These are phyloP conservation scores for Trachymyrmex cornetzi DNA, from an alignment of 1,140 invertebrate genomes.

Conservation along the genomic window DNA sequence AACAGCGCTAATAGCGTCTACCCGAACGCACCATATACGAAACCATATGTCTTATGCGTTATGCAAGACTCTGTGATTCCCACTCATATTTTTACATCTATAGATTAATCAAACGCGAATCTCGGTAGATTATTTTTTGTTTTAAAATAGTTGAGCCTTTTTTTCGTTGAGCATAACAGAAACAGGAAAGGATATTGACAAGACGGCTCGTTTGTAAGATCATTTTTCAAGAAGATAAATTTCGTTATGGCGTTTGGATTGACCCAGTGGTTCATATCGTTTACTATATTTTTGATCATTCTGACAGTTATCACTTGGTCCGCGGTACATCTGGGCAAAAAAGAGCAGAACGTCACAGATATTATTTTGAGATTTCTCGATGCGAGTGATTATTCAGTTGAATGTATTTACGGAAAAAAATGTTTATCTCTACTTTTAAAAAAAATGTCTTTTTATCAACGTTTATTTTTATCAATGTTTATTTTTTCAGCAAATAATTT, in stretches of 20 bases:
- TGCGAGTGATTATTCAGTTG: background rate
- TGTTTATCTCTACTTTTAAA: background rate
- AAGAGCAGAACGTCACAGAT: conserved; percentile 82
- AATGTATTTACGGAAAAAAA: conserved; percentile 12
- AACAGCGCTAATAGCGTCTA: no score
- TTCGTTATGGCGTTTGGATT: conserved; percentile 46
- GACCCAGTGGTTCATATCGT: conserved; percentile 59
- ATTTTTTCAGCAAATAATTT: background rate
- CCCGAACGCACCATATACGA: no score
- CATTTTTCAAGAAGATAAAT: background rate
- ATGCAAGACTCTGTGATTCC: no score
- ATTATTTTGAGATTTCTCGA: background rate
- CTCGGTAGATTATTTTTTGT: conserved; percentile 16
- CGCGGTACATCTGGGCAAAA: conserved; percentile 56
- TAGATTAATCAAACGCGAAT: background rate
- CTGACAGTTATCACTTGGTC: conserved; percentile 36
- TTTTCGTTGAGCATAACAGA: background rate
- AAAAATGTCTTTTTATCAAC: background rate
- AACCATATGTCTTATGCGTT: no score
- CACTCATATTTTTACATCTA: no score
- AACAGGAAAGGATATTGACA: background rate
- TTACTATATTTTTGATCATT: conserved; percentile 43
- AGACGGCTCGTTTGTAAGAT: background rate
- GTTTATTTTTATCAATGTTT: background rate
- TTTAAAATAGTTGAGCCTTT: background rate